phyloP scores from a whole-genome alignment of 2,888 invertebrate species.

The Drosophila paranaensis region DNA sequence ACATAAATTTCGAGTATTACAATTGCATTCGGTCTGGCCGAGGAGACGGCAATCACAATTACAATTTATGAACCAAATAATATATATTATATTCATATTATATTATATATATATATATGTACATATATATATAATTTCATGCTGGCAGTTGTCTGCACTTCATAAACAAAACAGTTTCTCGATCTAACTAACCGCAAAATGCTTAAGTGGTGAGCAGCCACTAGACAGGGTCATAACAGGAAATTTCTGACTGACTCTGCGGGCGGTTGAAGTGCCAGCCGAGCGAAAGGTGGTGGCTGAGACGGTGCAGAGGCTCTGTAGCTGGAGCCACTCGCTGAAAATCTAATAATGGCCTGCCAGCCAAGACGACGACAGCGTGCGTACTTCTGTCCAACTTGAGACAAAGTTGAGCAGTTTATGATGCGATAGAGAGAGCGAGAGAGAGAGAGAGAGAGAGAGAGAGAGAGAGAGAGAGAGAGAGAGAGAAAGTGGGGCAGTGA shows the following conservation, averaged over 20 bases:
- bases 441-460: conserved; percentile 6
- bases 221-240: conserved; percentile 41
- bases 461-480: neutral
- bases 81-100: conserved; percentile 10
- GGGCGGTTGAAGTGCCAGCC: conserved; percentile 9
- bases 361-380: conserved; percentile 19
- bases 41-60: conserved; percentile 39
- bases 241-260: conserved; percentile 41
- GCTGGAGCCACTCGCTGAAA: conserved; percentile 65
- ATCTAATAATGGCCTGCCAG: conserved; percentile 71
- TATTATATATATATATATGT: neutral
- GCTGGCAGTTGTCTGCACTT: conserved; percentile 33
- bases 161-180: conserved; percentile 63
- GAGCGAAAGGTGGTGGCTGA: neutral
- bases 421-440: neutral
- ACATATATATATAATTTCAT: conserved; percentile 27
- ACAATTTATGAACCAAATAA: conserved; percentile 32
- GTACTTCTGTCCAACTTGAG: conserved; percentile 35
- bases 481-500: conserved; percentile 1
- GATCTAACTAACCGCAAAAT: conserved; percentile 75
- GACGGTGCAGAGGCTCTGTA: neutral
- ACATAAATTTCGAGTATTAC: conserved; percentile 34
- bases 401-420: conserved; percentile 65
- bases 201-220: conserved; percentile 48
- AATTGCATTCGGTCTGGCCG: conserved; percentile 16